A percentile compares a stretch with the other conserved stretches of the same genome.
phyloP scores from a whole-genome alignment of 2,113 vertebrate genomes.

The Tupaia chinensis region DNA sequence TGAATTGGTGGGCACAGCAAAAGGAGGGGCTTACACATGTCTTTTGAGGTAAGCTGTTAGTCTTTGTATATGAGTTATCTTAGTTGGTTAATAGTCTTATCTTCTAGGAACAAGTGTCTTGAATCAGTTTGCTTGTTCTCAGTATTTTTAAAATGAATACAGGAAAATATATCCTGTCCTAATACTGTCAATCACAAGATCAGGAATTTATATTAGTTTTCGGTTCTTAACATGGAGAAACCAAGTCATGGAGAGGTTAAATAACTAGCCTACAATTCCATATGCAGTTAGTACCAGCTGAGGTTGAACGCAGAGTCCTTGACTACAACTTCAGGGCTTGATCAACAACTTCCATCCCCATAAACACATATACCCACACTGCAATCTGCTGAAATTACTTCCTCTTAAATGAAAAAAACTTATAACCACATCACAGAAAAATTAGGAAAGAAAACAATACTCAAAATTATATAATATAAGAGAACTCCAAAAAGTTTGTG shows the following conservation, averaged over 20 bases:
- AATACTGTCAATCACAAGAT: slow-evolving; percentile 46
- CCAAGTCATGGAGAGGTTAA: background rate
- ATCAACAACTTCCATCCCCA: background rate
- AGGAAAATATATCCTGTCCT: slow-evolving; percentile 25
- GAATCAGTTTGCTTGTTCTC: slow-evolving; percentile 45
- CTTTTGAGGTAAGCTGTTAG: slow-evolving; percentile 16
- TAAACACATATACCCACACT: background rate
- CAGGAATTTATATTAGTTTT: slow-evolving; percentile 43
- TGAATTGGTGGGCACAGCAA: background rate
- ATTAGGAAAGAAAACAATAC: background rate
- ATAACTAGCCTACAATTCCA: background rate
- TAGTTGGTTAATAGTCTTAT: background rate
- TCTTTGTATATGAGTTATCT: slow-evolving; percentile 22
- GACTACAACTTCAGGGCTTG: background rate
- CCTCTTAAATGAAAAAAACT: slow-evolving; percentile 54
- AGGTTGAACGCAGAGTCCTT: slow-evolving; percentile 13
- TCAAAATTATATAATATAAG: background rate
- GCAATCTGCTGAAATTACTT: background rate
- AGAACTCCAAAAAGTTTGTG: no score
- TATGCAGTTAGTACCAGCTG: background rate
- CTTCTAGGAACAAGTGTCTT: slow-evolving; percentile 48
- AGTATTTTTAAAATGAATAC: slow-evolving; percentile 16
- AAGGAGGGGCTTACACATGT: background rate
- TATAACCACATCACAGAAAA: slow-evolving; percentile 41
- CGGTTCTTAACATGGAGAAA: slow-evolving; percentile 36